Percentiles rank a stretch among this genome's conserved stretches.
Evolutionary conservation across 2,888 invertebrate genomes (phyloP).

Genomic region (Diadegma fenestrale): DNA sequence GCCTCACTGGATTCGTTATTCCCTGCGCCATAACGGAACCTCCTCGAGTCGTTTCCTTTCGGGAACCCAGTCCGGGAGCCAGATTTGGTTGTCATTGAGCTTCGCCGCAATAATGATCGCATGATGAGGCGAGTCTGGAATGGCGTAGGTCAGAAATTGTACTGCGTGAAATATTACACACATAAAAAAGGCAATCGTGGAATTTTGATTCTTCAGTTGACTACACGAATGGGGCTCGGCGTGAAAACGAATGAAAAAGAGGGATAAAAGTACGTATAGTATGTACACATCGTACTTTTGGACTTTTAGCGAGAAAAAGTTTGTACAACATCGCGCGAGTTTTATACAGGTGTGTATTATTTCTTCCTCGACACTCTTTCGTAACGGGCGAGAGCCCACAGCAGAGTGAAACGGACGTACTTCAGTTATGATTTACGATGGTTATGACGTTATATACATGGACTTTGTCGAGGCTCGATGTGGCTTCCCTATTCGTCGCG

Average conservation of each 20-base stretch:
- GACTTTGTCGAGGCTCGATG: slow-evolving; percentile 56
- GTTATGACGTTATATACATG: slow-evolving; percentile 59
- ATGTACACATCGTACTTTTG: slow-evolving; percentile 1
- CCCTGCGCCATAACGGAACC: too few species aligned
- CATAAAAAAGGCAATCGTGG: background rate
- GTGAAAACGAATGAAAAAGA: background rate
- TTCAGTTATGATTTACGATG: slow-evolving; percentile 71
- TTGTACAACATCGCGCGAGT: background rate
- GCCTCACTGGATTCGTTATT: too few species aligned
- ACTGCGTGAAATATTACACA: background rate
- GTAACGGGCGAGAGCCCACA: slow-evolving; percentile 35
- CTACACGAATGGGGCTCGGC: background rate
- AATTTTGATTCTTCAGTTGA: background rate
- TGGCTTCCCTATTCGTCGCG: slow-evolving; percentile 39
- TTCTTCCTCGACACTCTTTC: slow-evolving; percentile 45
- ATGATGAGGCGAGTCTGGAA: background rate
- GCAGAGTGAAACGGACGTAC: slow-evolving; percentile 55
- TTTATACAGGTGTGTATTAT: slow-evolving; percentile 35
- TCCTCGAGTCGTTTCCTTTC: too few species aligned
- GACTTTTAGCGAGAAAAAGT: slow-evolving; percentile 12
- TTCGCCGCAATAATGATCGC: background rate
- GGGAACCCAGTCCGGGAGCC: too few species aligned
- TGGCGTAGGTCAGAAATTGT: background rate
- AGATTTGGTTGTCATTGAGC: background rate
- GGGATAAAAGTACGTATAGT: background rate